Evolutionary conservation across 1,140 invertebrate species (phyloP), one percentile per base, ranked within the genome.

Genomic region (Lasioglossum baleicum): DNA sequence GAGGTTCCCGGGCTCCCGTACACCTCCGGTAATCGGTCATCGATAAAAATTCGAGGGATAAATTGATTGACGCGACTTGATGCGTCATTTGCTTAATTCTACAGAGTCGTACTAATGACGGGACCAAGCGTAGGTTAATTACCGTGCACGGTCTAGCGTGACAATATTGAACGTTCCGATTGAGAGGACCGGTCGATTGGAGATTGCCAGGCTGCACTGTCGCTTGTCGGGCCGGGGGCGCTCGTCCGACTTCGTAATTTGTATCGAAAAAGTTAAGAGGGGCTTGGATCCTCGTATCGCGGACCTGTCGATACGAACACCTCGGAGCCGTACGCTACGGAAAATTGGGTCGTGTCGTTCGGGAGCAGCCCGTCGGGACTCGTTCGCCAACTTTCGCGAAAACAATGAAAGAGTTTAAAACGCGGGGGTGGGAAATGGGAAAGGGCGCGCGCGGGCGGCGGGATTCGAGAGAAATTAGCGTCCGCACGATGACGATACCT

Each of bases 261-360:
- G 26, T 63, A 63, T 53, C 17, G 56, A 58, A 58, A 58, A 58
- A 58, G 56, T 58, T 58, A 58, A 58, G 56, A 58, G 56, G 56
- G 56, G 51, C 51, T 53, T 53, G 15, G 51, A 17, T 15, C 20
- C 17, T 58, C 20, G 56, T 58, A 58, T 58, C 56, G 56, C 20
- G 44, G 69, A 65, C 4, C 58, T 64, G 58, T 78, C 75, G 78
- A 80, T 75, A 68, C 22, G 26, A 63, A 69, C 3, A 61, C 26
- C 60, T 79, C 15, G 69, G 44, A n/a, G 51, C 13, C 44, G 8
- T 40, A 48, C 67, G 22, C 42, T 17, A 20, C 22, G 31, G 70
- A 70, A 77, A 68, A 69, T 80, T 75, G 44, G 78, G 72, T 80
- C 76, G 70, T 56, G 63, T 66, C 60, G 76, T 72, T n/a, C 35